phyloP scores from a whole-genome alignment of 2,888 invertebrate species.

The Agrenia bidenticulata region DNA sequence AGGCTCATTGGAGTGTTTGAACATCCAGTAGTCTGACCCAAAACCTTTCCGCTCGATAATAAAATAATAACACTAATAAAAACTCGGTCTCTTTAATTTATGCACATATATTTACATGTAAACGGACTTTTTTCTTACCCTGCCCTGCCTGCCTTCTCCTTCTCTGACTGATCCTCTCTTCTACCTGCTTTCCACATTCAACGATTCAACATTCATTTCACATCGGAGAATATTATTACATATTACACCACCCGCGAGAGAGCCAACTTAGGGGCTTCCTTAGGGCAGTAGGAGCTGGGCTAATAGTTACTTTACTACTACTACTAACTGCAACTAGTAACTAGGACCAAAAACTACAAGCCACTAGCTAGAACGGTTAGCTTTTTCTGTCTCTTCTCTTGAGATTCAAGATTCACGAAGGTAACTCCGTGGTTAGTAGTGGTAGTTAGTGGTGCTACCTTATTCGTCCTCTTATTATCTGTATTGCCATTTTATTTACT shows the following conservation, averaged over 20 bases:
- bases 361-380: not conserved
- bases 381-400: too few relatives aligned
- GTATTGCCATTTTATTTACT: not conserved
- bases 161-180: not conserved
- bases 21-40: slow-evolving; percentile 2
- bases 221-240: too few relatives aligned
- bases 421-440: not conserved
- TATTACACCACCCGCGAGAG: too few relatives aligned
- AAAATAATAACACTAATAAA: slow-evolving; percentile 49
- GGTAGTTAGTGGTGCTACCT: not conserved
- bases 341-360: not conserved
- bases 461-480: not conserved
- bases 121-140: slow-evolving; percentile 41
- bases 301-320: too few relatives aligned
- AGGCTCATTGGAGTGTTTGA: not conserved
- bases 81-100: slow-evolving; percentile 51
- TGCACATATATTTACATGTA: slow-evolving; percentile 53
- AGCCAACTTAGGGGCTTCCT: too few relatives aligned
- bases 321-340: too few relatives aligned
- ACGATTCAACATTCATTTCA: not conserved
- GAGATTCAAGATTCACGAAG: too few relatives aligned
- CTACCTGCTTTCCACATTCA: slow-evolving; percentile 1
- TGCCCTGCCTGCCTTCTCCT: not conserved
- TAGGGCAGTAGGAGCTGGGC: too few relatives aligned
- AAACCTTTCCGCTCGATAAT: slow-evolving; percentile 33